Base-by-base conservation (phyloP, 1,140 invertebrate genomes). In the Ditylenchus dipsaci region DNA sequence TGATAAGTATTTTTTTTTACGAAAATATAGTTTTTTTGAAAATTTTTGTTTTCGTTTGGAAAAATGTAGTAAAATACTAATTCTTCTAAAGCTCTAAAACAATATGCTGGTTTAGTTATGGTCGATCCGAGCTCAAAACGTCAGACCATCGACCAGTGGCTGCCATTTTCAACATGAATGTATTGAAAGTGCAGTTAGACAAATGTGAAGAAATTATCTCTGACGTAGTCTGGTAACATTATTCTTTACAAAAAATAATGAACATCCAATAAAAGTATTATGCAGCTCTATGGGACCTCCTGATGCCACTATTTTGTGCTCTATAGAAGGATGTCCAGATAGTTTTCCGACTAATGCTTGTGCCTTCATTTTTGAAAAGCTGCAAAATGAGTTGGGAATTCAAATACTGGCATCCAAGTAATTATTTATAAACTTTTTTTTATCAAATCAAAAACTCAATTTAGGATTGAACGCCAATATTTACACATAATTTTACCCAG, bases 41-140 rank as follows among this genome's bases (percentile, higher is more conserved):
- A n/a, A n/a, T n/a, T n/a, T n/a, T n/a, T n/a, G n/a, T n/a, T n/a
- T n/a, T n/a, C n/a, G n/a, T n/a, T n/a, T n/a, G n/a, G n/a, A n/a
- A n/a, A n/a, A n/a, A n/a, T n/a, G n/a, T n/a, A n/a, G n/a, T n/a
- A n/a, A n/a, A n/a, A n/a, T n/a, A n/a, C n/a, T n/a, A n/a, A n/a
- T n/a, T n/a, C n/a, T n/a, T n/a, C n/a, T n/a, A n/a, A n/a, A n/a
- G n/a, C n/a, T n/a, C n/a, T n/a, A n/a, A n/a, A n/a, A n/a, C n/a
- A n/a, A n/a, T n/a, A n/a, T 47, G 29, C 19, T 73, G 27, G 29
- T 68, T 75, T 29, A 81, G 78, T 23, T 84, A 82, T 56, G 91
- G 93, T 0, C 86, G 91, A 72, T 90, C 91, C 7, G 93, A 97
- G 84, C 85, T 98, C 56, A 96, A 96, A 84, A 95, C 96, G 81